A percentile compares a stretch with the other conserved stretches of the same genome.
These are phyloP conservation scores for Plebejus anna DNA, from an alignment of 2,888 invertebrate genomes.

Conservation along the genomic window DNA sequence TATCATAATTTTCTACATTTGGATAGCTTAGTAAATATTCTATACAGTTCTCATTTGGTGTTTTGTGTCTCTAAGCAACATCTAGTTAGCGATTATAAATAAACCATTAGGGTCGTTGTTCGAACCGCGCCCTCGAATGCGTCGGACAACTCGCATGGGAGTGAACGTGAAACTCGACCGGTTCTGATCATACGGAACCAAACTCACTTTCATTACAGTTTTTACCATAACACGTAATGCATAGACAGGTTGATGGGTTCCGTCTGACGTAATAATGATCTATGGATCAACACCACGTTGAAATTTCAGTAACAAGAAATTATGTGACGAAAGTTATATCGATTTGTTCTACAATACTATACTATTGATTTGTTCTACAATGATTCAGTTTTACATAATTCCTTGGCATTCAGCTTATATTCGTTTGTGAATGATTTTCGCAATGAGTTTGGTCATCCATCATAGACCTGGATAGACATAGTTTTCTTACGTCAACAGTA, in stretches of 20 bases:
- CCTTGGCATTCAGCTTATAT: not conserved
- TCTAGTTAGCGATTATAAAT: not conserved
- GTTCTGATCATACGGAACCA: conserved; percentile 19
- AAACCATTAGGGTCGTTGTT: not conserved
- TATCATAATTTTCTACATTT: no score
- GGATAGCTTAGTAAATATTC: not conserved
- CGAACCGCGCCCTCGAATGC: not conserved
- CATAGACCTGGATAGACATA: no score
- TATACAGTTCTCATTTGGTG: not conserved
- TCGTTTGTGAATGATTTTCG: no score
- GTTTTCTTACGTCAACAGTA: no score
- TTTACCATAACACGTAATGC: not conserved
- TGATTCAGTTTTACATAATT: no score
- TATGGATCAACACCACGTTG: not conserved
- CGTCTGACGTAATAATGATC: not conserved
- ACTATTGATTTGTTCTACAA: not conserved
- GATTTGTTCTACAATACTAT: not conserved
- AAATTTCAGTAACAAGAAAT: not conserved
- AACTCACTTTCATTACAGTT: conserved; percentile 22
- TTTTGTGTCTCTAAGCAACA: not conserved
- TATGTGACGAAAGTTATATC: not conserved
- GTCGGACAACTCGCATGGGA: conserved; percentile 3
- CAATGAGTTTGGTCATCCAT: no score
- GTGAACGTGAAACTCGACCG: conserved; percentile 24
- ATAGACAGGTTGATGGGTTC: conserved; percentile 11